Evolutionary conservation across 2,888 invertebrate genomes (phyloP), one percentile per base, ranked within the genome.

Genomic region (Xanthorhoe spadicearia): DNA sequence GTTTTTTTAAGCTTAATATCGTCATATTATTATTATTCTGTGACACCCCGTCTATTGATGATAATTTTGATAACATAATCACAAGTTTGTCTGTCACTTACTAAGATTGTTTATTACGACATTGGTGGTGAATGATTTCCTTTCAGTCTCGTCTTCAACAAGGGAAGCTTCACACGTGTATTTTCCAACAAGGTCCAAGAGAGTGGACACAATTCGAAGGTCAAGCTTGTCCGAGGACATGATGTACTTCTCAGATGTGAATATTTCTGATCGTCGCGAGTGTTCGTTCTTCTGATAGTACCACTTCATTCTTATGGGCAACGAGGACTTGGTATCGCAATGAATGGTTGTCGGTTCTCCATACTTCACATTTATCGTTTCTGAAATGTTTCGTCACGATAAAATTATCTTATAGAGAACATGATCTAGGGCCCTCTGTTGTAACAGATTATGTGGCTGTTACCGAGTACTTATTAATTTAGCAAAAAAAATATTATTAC

Each of bases 161-260:
- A 74, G 63, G 9, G 56, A 56, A 8, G 61, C 73, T 59, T 58
- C 62, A 35, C 73, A 74, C 7, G 58, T 69, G 9, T 72, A 74
- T 57, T 51, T 66, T 48, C 70, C 73, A 35, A 59, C 57, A 18
- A 56, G 50, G 2, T 61, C 64, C 23, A 70, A 48, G 57, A 66
- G 62, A 35, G 62, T 55, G 3, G 62, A 64, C 1, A 23, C 17
- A 1, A 71, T 64, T 9, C 23, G 18, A 55, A 74, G 66, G 6
- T 15, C 49, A 2, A 43, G 55, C 50, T 17, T 54, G 15, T 68
- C 53, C 6, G 53, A 1, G n/a, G 57, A 61, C 62, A 71, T 53
- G 9, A 2, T 15, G 32, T 60, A 62, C 19, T 60, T 66, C 10
- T 56, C 48, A n/a, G 66, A 62, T 18, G 46, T 18, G 9, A 32